These are phyloP conservation scores for Helarctos malayanus DNA, from an alignment of 2,797 vertebrate genomes.

Conservation along the genomic window DNA sequence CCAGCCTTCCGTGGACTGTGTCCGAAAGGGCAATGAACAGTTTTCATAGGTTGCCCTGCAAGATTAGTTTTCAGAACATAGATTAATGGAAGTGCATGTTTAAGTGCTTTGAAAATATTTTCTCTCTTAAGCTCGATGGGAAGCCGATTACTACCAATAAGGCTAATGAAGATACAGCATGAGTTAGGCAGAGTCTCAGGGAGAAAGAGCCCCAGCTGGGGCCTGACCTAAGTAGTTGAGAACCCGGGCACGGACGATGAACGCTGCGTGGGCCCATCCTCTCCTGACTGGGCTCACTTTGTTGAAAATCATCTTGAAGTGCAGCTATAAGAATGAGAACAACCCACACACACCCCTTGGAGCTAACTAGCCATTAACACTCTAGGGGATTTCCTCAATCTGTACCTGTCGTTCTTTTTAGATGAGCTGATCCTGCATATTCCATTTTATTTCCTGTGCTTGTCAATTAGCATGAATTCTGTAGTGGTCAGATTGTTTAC, in stretches of 20 bases:
- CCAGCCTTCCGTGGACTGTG: constrained; percentile 81
- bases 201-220: neutral
- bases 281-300: neutral
- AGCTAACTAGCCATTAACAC: accelerated
- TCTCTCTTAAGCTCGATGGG: constrained; percentile 88
- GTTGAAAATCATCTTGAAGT: neutral
- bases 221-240: neutral
- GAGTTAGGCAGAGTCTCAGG: constrained; percentile 34
- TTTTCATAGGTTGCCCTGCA: constrained; percentile 82
- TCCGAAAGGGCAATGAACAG: constrained; percentile 84
- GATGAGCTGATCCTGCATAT: accelerated
- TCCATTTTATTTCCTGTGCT: neutral
- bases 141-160: constrained; percentile 75
- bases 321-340: accelerated
- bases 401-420: accelerated
- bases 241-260: accelerated
- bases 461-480: neutral
- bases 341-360: accelerated
- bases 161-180: constrained; percentile 81
- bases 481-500: neutral
- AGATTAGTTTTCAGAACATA: constrained; percentile 86
- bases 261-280: accelerated
- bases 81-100: constrained; percentile 84
- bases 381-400: accelerated
- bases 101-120: constrained; percentile 88